These are phyloP conservation scores for Passer domesticus DNA, from an alignment of 2,113 vertebrate species.

Conservation along the genomic window DNA sequence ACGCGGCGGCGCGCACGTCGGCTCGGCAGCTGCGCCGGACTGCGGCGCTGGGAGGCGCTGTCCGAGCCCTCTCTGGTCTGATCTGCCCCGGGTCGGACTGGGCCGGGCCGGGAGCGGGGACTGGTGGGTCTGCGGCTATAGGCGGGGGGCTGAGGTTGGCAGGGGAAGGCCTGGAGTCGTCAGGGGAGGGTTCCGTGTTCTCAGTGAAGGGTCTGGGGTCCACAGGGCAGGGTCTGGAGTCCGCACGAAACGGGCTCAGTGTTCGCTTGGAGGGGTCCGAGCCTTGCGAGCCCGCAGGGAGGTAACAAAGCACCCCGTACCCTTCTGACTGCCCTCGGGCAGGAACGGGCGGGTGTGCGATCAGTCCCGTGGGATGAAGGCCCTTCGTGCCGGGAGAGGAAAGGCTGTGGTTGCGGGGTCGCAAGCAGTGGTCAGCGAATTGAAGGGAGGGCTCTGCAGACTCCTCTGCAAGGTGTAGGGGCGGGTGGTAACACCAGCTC, in stretches of 20 bases:
- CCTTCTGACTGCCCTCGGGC: too few species aligned
- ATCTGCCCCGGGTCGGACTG: too few species aligned
- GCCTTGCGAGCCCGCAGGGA: neutral
- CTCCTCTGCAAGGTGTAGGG: rapidly evolving
- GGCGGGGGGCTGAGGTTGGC: neutral
- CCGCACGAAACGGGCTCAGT: neutral
- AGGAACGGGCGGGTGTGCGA: neutral
- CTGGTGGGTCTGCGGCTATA: too few species aligned
- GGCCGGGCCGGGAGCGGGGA: too few species aligned
- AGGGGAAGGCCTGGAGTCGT: neutral
- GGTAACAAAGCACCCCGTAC: neutral
- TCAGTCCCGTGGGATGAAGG: neutral
- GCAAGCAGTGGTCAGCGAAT: neutral
- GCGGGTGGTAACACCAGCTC: rapidly evolving
- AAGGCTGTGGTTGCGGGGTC: too few species aligned
- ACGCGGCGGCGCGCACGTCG: neutral
- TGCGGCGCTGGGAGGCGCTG: neutral
- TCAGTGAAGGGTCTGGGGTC: neutral
- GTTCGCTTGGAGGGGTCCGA: neutral
- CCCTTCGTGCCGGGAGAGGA: neutral
- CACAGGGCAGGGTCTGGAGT: too few species aligned
- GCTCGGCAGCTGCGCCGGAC: too few species aligned
- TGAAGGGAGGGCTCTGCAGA: neutral
- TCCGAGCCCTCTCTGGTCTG: rapidly evolving
- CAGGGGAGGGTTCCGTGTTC: neutral